These are phyloP conservation scores for Nematolebias whitei DNA, from an alignment of 2,113 vertebrate genomes.

Conservation along the genomic window DNA sequence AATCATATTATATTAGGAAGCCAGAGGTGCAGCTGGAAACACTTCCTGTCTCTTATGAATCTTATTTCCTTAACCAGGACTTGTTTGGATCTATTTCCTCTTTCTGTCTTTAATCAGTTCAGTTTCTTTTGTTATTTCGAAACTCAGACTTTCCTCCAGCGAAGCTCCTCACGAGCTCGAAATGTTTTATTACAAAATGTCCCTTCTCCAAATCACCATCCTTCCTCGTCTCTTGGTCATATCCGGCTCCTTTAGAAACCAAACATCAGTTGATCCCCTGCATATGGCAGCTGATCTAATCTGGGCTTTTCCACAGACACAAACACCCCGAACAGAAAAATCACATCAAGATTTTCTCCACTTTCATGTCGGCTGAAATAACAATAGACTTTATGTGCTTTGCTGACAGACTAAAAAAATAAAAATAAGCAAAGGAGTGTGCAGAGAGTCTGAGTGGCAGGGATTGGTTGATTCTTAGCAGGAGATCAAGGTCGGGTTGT, in stretches of 20 bases:
- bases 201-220: conserved; percentile 9
- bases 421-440: not conserved
- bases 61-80: conserved; percentile 3
- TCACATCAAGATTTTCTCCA: conserved; percentile 59
- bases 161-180: conserved; percentile 1
- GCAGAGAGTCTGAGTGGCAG: conserved; percentile 13
- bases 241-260: conserved; percentile 50
- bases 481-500: conserved; percentile 32
- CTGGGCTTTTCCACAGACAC: conserved; percentile 49
- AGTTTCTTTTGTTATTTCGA: conserved; percentile 14
- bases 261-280: conserved; percentile 68
- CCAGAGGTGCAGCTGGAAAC: not conserved
- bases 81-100: conserved; percentile 11
- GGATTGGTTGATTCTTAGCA: conserved; percentile 25
- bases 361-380: conserved; percentile 65
- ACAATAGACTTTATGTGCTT: conserved; percentile 49
- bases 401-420: conserved; percentile 1
- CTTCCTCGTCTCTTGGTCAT: conserved; percentile 39
- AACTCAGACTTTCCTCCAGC: conserved; percentile 5
- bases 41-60: not conserved
- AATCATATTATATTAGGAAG: conserved; percentile 8
- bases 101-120: not conserved
- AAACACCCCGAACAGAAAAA: conserved; percentile 48
- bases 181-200: conserved; percentile 7
- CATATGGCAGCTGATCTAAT: conserved; percentile 53